phyloP scores from a whole-genome alignment of 1,140 invertebrate genomes.

The Heliconius hewitsoni region DNA sequence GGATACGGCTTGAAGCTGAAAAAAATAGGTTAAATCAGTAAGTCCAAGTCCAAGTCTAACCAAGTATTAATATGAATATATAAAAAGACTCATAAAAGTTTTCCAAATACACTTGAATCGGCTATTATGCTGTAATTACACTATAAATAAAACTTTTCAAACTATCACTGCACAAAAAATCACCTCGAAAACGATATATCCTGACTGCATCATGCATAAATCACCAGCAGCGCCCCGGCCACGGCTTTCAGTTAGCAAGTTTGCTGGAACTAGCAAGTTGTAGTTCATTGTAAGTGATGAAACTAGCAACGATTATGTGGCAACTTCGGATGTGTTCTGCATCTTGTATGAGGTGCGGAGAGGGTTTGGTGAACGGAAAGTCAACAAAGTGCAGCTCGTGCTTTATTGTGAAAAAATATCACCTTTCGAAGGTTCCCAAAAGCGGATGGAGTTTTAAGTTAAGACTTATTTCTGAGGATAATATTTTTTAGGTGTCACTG shows the following conservation, averaged over 20 bases:
- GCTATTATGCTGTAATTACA: not conserved
- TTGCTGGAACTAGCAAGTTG: slow-evolving; percentile 35
- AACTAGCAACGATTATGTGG: slow-evolving; percentile 40
- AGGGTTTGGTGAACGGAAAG: slow-evolving; percentile 22
- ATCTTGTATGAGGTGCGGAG: slow-evolving; percentile 32
- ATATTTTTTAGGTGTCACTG: not conserved
- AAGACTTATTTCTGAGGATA: too few species aligned
- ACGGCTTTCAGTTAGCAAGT: slow-evolving; percentile 31
- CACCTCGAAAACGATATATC: slow-evolving; percentile 17
- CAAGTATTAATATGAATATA: too few species aligned
- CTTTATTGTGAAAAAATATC: slow-evolving; percentile 13
- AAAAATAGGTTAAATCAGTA: too few species aligned
- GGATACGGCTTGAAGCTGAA: too few species aligned
- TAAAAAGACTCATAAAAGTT: too few species aligned
- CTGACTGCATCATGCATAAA: slow-evolving; percentile 34
- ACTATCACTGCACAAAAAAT: not conserved
- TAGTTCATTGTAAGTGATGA: slow-evolving; percentile 41
- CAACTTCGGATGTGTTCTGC: slow-evolving; percentile 38
- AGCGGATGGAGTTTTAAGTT: slow-evolving; percentile 8
- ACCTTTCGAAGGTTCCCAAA: not conserved
- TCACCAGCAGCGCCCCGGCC: slow-evolving; percentile 16
- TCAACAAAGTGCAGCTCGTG: slow-evolving; percentile 30
- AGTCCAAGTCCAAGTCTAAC: too few species aligned
- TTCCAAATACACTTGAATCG: not conserved
- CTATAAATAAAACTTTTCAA: not conserved